These are phyloP conservation scores for Bombus ignitus DNA, from an alignment of 1,140 invertebrate species.

Conservation along the genomic window DNA sequence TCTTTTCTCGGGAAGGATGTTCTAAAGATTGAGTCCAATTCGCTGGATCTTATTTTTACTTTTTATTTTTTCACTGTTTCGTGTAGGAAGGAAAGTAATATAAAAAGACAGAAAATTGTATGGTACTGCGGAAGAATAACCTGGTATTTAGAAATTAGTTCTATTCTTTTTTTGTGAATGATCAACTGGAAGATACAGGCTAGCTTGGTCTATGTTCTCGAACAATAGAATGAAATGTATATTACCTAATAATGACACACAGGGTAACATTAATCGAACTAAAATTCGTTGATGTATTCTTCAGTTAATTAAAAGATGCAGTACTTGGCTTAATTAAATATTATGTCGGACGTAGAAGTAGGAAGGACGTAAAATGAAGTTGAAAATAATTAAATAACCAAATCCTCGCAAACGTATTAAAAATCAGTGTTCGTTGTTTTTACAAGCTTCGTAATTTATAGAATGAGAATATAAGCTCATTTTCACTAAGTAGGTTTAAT, in stretches of 20 bases:
- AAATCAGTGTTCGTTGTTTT: neutral
- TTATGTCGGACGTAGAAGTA: no score
- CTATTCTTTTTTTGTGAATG: neutral
- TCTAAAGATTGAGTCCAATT: no score
- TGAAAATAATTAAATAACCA: neutral
- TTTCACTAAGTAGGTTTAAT: neutral
- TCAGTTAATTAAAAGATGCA: neutral
- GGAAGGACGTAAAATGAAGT: neutral
- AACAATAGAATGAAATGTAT: neutral
- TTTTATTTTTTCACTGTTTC: no score
- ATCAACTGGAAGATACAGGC: neutral
- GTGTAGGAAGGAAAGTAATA: neutral
- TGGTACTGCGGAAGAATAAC: neutral
- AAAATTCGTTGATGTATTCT: neutral
- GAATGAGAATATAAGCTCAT: neutral
- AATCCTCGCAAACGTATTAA: neutral
- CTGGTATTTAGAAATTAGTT: neutral
- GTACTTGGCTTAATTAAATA: neutral
- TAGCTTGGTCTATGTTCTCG: neutral
- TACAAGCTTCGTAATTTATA: neutral
- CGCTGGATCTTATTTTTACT: no score
- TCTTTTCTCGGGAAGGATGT: no score
- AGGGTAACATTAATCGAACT: neutral
- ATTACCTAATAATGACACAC: neutral
- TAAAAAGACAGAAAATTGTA: neutral